Conservation (phyloP, 1,140 invertebrate genomes). For the Conus betulinus region DNA sequence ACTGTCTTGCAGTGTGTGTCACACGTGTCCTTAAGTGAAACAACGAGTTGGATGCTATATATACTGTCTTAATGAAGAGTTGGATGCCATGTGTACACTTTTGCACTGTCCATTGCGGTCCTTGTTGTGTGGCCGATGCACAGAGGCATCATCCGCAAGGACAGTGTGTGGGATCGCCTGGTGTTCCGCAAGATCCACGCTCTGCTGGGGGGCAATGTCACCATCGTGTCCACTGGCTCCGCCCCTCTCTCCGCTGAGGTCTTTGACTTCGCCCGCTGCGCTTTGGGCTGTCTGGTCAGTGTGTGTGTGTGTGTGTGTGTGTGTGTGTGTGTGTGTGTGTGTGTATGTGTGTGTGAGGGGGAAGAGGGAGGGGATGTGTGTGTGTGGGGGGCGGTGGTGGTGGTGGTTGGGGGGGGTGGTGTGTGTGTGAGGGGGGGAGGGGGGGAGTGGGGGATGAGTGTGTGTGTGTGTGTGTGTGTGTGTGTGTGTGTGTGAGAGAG, state of each 20-base stretch:
- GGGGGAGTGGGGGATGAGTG: too few relatives aligned
- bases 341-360: too few relatives aligned
- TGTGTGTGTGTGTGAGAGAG: too few relatives aligned
- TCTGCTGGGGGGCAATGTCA: constrained; percentile 92
- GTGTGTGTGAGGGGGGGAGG: too few relatives aligned
- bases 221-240: constrained; percentile 95
- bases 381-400: too few relatives aligned
- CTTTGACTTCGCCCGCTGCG: constrained; percentile 93
- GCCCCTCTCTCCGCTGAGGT: constrained; percentile 95
- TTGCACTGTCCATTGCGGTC: background rate
- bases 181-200: constrained; percentile 93
- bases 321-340: too few relatives aligned
- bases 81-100: background rate
- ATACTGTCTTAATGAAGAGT: background rate
- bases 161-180: constrained; percentile 82
- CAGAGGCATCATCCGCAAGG: constrained; percentile 70
- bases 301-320: too few relatives aligned
- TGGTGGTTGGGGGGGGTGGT: too few relatives aligned
- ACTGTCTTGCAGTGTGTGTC: too few relatives aligned
- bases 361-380: too few relatives aligned
- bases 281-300: constrained; percentile 93
- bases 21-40: too few relatives aligned
- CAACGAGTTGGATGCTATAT: background rate
- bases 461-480: too few relatives aligned
- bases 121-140: constrained; percentile 60